These are phyloP conservation scores for Coleophora flavipennella DNA, from an alignment of 2,888 invertebrate genomes.

Conservation along the genomic window DNA sequence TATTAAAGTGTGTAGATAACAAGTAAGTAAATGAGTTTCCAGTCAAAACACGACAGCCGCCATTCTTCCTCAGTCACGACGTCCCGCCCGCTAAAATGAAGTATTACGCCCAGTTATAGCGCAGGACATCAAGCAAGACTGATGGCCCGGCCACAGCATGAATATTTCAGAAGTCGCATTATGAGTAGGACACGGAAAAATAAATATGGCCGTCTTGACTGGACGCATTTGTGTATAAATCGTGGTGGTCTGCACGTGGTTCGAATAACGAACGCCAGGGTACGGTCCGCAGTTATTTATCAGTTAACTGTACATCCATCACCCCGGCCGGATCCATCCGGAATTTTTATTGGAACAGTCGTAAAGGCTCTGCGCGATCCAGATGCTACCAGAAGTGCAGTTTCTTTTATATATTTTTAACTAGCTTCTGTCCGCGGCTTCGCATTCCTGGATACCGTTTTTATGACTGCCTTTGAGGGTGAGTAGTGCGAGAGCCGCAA, in stretches of 20 bases:
- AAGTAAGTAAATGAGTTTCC: no score
- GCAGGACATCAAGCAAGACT: conserved; percentile 52
- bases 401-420: no score
- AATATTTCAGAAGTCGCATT: conserved; percentile 68
- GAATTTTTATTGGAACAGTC: conserved; percentile 47
- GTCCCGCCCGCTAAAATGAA: conserved; percentile 23
- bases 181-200: conserved; percentile 64
- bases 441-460: no score
- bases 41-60: no score
- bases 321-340: conserved; percentile 28
- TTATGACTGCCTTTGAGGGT: no score
- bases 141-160: conserved; percentile 60
- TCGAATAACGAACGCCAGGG: conserved; percentile 42
- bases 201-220: conserved; percentile 62
- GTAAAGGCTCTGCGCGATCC: neutral
- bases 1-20: no score
- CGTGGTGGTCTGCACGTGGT: conserved; percentile 53
- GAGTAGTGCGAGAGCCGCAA: no score
- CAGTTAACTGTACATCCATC: conserved; percentile 51
- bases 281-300: conserved; percentile 42
- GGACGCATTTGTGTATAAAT: conserved; percentile 67
- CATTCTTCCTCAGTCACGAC: no score
- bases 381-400: no score
- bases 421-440: no score
- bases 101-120: conserved; percentile 49